Evolutionary conservation across 2,888 invertebrate genomes (phyloP).

Genomic region (Athalia rosae): DNA sequence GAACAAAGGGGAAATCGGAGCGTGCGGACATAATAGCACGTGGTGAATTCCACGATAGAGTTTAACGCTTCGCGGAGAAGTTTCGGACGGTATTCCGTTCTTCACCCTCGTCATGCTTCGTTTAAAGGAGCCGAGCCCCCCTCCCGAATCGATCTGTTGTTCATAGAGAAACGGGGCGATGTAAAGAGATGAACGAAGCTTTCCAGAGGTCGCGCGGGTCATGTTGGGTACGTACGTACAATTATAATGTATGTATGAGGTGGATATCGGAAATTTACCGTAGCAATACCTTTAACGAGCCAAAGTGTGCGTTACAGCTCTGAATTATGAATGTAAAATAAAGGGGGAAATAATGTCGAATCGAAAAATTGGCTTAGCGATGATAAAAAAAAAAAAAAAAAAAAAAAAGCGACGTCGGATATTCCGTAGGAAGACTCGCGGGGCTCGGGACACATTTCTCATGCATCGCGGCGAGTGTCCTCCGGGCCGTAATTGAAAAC

Average conservation of each 20-base stretch:
- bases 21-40: neutral
- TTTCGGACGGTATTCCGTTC: constrained; percentile 19
- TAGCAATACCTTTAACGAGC: neutral
- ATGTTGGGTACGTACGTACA: neutral
- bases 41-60: constrained; percentile 1
- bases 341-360: constrained; percentile 28
- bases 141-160: constrained; percentile 19
- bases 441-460: constrained; percentile 39
- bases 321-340: constrained; percentile 36
- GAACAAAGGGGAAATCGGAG: constrained; percentile 18
- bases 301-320: constrained; percentile 22
- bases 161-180: constrained; percentile 4
- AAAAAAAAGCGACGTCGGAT: constrained; percentile 24
- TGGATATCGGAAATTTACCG: constrained; percentile 16
- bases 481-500: constrained; percentile 42
- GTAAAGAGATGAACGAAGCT: neutral
- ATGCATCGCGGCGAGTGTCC: constrained; percentile 34
- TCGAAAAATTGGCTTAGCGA: neutral
- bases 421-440: neutral
- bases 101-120: constrained; percentile 38
- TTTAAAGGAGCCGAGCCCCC: neutral
- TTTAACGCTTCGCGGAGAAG: neutral
- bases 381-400: neutral
- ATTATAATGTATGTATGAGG: constrained; percentile 9
- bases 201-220: neutral